These are phyloP conservation scores for Talpa occidentalis DNA, from an alignment of 2,113 vertebrate genomes.

Conservation along the genomic window DNA sequence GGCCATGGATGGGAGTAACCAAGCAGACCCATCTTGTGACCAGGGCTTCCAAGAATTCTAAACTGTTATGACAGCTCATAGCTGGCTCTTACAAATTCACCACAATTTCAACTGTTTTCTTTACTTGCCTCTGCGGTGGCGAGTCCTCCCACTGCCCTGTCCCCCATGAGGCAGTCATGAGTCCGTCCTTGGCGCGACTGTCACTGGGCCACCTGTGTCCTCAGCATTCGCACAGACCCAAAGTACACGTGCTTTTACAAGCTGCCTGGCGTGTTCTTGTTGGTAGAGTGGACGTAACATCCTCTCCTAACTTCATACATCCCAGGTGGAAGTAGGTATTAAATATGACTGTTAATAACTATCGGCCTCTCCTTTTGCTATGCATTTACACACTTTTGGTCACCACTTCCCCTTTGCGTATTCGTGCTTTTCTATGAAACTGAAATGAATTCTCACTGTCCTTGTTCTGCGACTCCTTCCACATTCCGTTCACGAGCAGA, in stretches of 20 bases:
- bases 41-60: not conserved
- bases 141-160: not conserved
- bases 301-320: not conserved
- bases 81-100: not conserved
- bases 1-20: not conserved
- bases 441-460: not conserved
- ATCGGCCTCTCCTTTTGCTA: not conserved
- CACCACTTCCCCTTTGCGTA: not conserved
- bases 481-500: not conserved
- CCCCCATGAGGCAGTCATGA: not conserved
- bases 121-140: not conserved
- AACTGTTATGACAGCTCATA: not conserved
- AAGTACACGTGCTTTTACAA: not conserved
- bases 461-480: not conserved
- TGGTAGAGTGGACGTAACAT: not conserved
- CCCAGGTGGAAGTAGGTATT: not conserved
- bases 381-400: not conserved
- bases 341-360: slow-evolving; percentile 2
- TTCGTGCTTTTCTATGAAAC: slow-evolving; percentile 26
- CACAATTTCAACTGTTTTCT: not conserved
- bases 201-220: not conserved
- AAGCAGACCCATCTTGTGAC: not conserved
- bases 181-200: not conserved
- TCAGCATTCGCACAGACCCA: not conserved
- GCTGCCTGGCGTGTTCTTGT: not conserved